Base-by-base conservation (phyloP, 2,113 vertebrate species). In the Ailurus styani region DNA sequence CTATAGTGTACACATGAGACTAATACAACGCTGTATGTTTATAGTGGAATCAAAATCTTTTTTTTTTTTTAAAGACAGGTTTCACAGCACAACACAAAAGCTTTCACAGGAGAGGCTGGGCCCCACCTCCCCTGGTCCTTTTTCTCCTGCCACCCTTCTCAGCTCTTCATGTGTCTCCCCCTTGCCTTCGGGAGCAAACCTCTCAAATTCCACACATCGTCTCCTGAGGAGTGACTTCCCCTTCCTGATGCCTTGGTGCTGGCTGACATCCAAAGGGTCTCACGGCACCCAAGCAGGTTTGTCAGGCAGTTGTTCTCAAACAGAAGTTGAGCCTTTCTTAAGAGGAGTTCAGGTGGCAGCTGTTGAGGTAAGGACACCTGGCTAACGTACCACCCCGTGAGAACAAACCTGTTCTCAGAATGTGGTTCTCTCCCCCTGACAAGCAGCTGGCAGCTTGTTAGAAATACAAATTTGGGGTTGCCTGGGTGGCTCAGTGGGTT, bases 301-400 rank as follows among this genome's bases (percentile, higher is more conserved):
- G 52, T 52, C 40, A 10, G 52, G 7, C n/a, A 20, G 82, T 62
- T 91, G 52, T 88, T 68, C 60, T 54, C 31, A 68, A 42, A 21
- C 72, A 84, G 62, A 88, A 23, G 4, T 29, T 73, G 64, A 94
- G 78, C 1, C 25, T 52, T 54, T 45, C 75, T 64, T 40, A 55
- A 75, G 45, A 64, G 84, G 34, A 18, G 21, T 23, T 57, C n/a
- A n/a, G 68, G 40, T 13, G 23, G 21, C 64, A 21, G 37, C 37
- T 94, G 10, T 85, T 90, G 50, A 4, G 11, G 25, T 18, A 64
- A 45, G 1, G 31, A 40, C 70, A 31, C 55, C 50, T 20, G 62
- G 55, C 14, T 29, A n/a, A 25, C 47, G 60, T 0, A 47, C 45
- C 2, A 0, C 31, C 62, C 8, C 8, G 4, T 3, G 23, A n/a